A percentile compares a stretch with the other conserved stretches of the same genome.
These are phyloP conservation scores for Drosophila repleta DNA, from an alignment of 1,140 invertebrate genomes.

Conservation along the genomic window DNA sequence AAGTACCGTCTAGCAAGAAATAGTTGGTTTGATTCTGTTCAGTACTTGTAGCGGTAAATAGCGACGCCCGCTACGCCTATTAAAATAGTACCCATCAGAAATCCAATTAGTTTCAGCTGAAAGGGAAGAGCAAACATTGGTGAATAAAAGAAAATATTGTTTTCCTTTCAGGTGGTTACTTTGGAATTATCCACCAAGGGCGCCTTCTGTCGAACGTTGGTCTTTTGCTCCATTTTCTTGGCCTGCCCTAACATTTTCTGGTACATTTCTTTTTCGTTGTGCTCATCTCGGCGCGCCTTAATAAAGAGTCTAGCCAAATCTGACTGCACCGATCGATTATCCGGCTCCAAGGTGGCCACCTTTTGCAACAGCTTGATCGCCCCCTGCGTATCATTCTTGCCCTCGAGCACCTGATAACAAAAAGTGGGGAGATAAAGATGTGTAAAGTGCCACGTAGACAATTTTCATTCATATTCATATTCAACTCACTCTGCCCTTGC, in stretches of 20 bases:
- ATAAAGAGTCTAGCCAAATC: conserved; percentile 86
- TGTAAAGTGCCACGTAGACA: background rate
- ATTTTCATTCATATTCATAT: background rate
- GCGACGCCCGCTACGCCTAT: conserved; percentile 86
- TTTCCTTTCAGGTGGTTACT: conserved; percentile 40
- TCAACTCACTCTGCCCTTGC: conserved; percentile 89
- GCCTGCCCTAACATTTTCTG: conserved; percentile 87
- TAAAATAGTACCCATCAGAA: conserved; percentile 86
- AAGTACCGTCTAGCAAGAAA: conserved; percentile 33
- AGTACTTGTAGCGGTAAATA: conserved; percentile 86
- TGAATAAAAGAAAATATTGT: background rate
- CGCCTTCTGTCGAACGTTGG: conserved; percentile 68
- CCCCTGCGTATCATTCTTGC: conserved; percentile 86
- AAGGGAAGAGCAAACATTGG: conserved; percentile 28
- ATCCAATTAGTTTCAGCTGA: conserved; percentile 86
- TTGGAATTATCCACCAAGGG: conserved; percentile 74
- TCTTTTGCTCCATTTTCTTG: conserved; percentile 82
- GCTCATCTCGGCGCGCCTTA: conserved; percentile 85
- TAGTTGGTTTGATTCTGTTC: conserved; percentile 19
- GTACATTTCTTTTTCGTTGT: conserved; percentile 87
- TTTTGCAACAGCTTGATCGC: conserved; percentile 86
- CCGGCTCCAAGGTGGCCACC: conserved; percentile 86
- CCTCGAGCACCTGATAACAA: conserved; percentile 86
- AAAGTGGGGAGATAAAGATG: background rate
- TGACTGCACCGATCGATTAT: conserved; percentile 85